phyloP scores from a whole-genome alignment of 2,113 vertebrate genomes.

The Percopsis transmontana region DNA sequence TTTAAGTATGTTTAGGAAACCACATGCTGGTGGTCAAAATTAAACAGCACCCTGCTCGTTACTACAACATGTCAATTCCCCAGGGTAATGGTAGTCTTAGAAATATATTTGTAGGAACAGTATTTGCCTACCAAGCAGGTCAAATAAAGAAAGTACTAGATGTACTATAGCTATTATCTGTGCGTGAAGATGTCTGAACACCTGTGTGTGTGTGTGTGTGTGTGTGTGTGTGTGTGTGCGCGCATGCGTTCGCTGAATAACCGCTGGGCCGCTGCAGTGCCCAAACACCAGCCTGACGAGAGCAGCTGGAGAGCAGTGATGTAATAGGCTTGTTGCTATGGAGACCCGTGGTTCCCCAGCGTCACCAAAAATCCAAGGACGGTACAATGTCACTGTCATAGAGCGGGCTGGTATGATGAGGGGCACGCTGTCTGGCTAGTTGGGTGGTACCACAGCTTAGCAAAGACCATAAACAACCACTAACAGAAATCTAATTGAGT shows the following conservation, averaged over 20 bases:
- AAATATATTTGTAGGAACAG: background rate
- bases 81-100: too few relatives aligned
- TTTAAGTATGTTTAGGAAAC: too few relatives aligned
- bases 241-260: conserved; percentile 19
- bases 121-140: too few relatives aligned
- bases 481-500: background rate
- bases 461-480: conserved; percentile 9
- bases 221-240: conserved; percentile 15
- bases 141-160: too few relatives aligned
- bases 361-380: conserved; percentile 73
- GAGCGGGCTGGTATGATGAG: conserved; percentile 39
- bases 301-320: conserved; percentile 69
- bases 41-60: too few relatives aligned
- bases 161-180: conserved; percentile 25
- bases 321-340: conserved; percentile 77
- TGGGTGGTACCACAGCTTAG: conserved; percentile 14
- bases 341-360: conserved; percentile 66
- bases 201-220: conserved; percentile 28
- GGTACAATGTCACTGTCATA: conserved; percentile 61
- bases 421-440: background rate
- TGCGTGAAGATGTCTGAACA: conserved; percentile 24
- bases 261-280: conserved; percentile 57
- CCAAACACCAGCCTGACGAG: conserved; percentile 67
- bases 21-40: too few relatives aligned
- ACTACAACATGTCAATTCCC: too few relatives aligned